Conservation (phyloP, 92 coral and sea anemone species). For the Zoanthus gigantus region DNA sequence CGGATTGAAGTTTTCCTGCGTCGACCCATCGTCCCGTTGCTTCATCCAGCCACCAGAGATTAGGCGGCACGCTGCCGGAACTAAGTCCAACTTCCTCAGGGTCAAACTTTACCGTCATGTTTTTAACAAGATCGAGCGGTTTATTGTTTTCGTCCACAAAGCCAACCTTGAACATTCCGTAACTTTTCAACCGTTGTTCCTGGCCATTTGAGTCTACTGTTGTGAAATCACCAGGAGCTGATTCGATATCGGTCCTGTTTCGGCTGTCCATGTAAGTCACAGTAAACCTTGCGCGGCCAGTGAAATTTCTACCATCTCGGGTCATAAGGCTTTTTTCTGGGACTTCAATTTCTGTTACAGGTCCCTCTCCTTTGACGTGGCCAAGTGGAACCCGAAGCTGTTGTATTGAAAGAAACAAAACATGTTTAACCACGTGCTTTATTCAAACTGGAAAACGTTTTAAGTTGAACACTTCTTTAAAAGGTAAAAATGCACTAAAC, state of each 20-base stretch:
- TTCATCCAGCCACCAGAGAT: conserved; percentile 72
- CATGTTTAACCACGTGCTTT: background rate
- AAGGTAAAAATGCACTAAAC: background rate
- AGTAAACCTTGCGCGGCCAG: conserved; percentile 57
- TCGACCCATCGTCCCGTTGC: conserved; percentile 75
- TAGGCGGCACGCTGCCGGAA: conserved; percentile 19
- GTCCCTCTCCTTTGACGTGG: conserved; percentile 28
- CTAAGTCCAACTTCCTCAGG: conserved; percentile 58
- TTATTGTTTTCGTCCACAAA: conserved; percentile 59
- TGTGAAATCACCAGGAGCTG: conserved; percentile 73
- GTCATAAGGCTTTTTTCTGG: conserved; percentile 62
- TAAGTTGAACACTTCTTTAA: background rate
- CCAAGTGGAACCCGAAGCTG: conserved; percentile 34
- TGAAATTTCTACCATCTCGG: conserved; percentile 54
- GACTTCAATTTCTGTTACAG: conserved; percentile 62
- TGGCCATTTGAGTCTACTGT: conserved; percentile 64
- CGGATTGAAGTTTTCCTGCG: conserved; percentile 41
- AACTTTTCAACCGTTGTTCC: conserved; percentile 64
- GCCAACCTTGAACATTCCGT: conserved; percentile 64
- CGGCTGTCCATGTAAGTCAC: conserved; percentile 66
- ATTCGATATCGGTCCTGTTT: conserved; percentile 58
- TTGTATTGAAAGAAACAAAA: background rate
- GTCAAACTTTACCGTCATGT: conserved; percentile 53
- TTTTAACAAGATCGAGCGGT: conserved; percentile 46
- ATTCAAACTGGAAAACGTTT: background rate